Evolutionary conservation across 1,140 invertebrate species (phyloP), one percentile per base, ranked within the genome.

Genomic region (Triops longicaudatus): DNA sequence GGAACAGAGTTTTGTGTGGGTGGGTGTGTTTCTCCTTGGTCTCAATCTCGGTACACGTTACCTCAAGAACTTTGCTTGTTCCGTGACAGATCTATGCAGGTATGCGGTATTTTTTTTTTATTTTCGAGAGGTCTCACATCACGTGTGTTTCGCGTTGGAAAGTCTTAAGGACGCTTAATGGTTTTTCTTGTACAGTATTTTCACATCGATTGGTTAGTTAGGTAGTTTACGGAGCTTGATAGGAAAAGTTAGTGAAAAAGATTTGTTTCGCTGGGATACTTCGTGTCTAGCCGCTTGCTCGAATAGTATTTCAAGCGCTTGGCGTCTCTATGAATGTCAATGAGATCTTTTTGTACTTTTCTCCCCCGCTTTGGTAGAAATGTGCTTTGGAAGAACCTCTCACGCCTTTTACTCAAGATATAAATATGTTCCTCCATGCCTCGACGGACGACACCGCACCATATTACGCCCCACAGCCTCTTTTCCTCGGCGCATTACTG

Each of bases 271-370:
- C 17, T 63, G 50, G n/a, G n/a, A n/a, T 63, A 17, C 17, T 22
- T 63, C 17, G 17, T 44, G 43, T 17, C 43, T 63, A 63, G 50
- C 43, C 43, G 14, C 50, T 63, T 22, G 14, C 50, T 0, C 10
- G 50, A 63, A 17, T 63, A 22, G 50, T 63, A 63, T 63, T n/a
- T 63, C 22, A 63, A 63, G 50, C 14, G 22, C 50, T 17, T 63
- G 50, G 50, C 50, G 50, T 22, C n/a, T 17, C 50, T 63, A 63
- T 63, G 50, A 63, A 63, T 63, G 50, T 63, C 50, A 63, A 63
- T 63, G 50, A 63, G 50, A 14, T 22, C 22, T 22, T 63, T 63
- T 63, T 63, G 14, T 22, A n/a, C 17, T 63, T 63, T 17, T 17
- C 22, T 63, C 43, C 17, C 22, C 14, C 50, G 50, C 7, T 63